Evolutionary conservation across 1,140 invertebrate genomes (phyloP).

Genomic region (Caenorhabditis remanei): DNA sequence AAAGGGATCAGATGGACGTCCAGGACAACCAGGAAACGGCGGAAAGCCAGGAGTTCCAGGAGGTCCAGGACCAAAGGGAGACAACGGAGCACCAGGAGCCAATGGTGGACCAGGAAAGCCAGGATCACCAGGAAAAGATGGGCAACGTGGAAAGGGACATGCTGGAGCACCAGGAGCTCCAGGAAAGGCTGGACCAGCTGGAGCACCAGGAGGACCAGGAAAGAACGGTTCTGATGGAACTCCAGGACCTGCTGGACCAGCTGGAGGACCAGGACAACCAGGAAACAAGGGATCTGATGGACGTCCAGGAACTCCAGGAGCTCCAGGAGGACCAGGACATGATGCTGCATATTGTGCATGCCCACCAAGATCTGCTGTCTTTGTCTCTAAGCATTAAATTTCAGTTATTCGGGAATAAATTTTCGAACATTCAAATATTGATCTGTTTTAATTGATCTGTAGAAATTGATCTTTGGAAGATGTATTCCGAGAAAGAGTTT

Average conservation of each 20-base stretch:
- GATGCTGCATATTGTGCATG: slow-evolving; percentile 47
- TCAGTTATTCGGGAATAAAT: not conserved
- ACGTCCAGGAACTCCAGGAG: slow-evolving; percentile 54
- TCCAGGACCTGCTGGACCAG: slow-evolving; percentile 48
- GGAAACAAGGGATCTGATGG: slow-evolving; percentile 44
- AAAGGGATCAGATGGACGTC: slow-evolving; percentile 21
- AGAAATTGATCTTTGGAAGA: too few species aligned
- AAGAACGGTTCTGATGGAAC: slow-evolving; percentile 38
- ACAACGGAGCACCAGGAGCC: slow-evolving; percentile 12
- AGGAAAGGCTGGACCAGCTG: slow-evolving; percentile 23
- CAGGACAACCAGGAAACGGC: not conserved
- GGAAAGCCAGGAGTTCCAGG: slow-evolving; percentile 29
- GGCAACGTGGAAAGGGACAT: slow-evolving; percentile 18
- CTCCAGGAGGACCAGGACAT: slow-evolving; percentile 45
- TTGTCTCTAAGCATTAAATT: slow-evolving; percentile 39
- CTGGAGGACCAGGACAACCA: slow-evolving; percentile 48
- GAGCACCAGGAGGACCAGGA: slow-evolving; percentile 27
- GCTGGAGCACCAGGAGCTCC: slow-evolving; percentile 34
- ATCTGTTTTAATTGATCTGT: too few species aligned
- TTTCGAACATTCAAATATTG: too few species aligned
- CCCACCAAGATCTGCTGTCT: slow-evolving; percentile 47
- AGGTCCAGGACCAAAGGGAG: slow-evolving; percentile 16
- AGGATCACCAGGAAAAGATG: slow-evolving; percentile 26
- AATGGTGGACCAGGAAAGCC: slow-evolving; percentile 16
- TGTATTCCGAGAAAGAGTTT: too few species aligned